Evolutionary conservation across 2,888 invertebrate genomes (phyloP), one percentile per base, ranked within the genome.

Genomic region (Gibbula magus): DNA sequence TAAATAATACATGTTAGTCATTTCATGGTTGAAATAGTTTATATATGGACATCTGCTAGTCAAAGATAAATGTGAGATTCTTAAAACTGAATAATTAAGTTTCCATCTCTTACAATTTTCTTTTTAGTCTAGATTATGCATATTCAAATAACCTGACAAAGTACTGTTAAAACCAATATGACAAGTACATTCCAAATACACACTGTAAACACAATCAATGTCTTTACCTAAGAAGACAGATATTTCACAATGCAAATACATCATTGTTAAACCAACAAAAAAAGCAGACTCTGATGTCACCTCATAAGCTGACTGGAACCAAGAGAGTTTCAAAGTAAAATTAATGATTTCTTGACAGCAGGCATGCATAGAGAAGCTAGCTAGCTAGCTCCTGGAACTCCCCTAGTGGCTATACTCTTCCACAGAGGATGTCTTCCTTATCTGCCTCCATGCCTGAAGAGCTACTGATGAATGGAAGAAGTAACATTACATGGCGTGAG

Each of bases 281-380:
- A 61, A 61, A 61, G 18, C 29, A 29, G 13, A 4, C 61, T 61
- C 61, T 56, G 56, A 56, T 22, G 56, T 56, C 0, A 20, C 7
- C 56, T 61, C 29, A 61, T 61, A 61, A 61, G 61, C 61, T 13
- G 61, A 18, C 61, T 29, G 29, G 29, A 25, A 29, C 61, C 61
- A 29, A 13, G 61, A 61, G 61, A 29, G n/a, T 61, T 61, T 61
- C 61, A 61, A 61, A 61, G 61, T 61, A 61, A 61, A 61, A 61
- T 29, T 29, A 29, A 61, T 61, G 61, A 61, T 25, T 29, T 18
- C 61, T 18, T 22, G 61, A 29, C 61, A 61, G 29, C 61, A 13
- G 61, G 29, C 61, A 29, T 10, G 29, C 29, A 18, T 29, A 29
- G 61, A 61, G 61, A 61, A 61, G 29, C 25, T 22, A 25, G n/a